Conservation (phyloP, 2,797 vertebrate species). For the Paguma larvata region DNA sequence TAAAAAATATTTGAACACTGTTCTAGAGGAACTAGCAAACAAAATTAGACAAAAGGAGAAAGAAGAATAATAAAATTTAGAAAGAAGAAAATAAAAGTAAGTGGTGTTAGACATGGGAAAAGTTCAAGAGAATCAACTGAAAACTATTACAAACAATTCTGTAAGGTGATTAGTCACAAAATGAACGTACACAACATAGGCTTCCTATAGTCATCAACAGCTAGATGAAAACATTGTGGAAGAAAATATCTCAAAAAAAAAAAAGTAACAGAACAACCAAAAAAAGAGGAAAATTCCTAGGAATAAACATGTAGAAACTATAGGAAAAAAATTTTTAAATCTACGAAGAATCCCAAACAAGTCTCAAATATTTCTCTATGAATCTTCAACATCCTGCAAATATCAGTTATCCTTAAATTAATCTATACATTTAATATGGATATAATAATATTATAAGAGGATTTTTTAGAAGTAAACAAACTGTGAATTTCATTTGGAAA, state of each 20-base stretch:
- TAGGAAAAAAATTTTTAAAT: not conserved
- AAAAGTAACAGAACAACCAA: not conserved
- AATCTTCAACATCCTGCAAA: not conserved
- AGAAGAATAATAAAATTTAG: not conserved
- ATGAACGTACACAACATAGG: not conserved
- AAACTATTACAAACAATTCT: not conserved
- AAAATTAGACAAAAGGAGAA: not conserved
- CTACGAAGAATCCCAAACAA: not conserved
- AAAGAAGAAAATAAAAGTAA: not conserved
- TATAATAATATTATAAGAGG: not conserved
- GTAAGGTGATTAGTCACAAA: not conserved
- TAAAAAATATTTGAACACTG: not conserved
- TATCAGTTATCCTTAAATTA: not conserved
- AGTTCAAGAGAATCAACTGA: not conserved
- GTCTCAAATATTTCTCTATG: not conserved
- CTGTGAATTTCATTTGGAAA: not conserved
- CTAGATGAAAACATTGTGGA: not conserved
- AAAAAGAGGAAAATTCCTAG: not conserved
- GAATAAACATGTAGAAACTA: not conserved
- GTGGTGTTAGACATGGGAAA: not conserved
- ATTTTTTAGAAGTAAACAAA: not conserved
- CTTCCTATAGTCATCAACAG: not conserved
- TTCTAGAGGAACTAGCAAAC: not conserved
- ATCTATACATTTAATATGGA: not conserved
- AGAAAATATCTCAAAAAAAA: not conserved